Evolutionary conservation across 1,140 invertebrate genomes (phyloP).

Genomic region (Drosophila lowei): DNA sequence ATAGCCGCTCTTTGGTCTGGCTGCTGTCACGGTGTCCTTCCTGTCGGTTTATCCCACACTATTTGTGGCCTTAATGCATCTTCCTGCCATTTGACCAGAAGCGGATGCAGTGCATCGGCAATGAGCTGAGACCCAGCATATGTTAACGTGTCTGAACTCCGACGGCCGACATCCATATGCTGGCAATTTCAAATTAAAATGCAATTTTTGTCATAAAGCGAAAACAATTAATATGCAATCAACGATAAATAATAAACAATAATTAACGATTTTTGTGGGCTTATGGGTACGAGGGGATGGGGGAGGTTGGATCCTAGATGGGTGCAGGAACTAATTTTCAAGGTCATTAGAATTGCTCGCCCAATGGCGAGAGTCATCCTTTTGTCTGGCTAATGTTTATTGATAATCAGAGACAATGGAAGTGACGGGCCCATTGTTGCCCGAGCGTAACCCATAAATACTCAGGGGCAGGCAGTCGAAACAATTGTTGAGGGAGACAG

Average conservation of each 20-base stretch:
- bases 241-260: slow-evolving; percentile 66
- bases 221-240: slow-evolving; percentile 66
- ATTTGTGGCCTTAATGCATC: slow-evolving; percentile 51
- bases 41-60: slow-evolving; percentile 24
- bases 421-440: slow-evolving; percentile 42
- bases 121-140: slow-evolving; percentile 38
- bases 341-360: slow-evolving; percentile 75
- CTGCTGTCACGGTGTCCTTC: neutral
- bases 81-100: slow-evolving; percentile 44
- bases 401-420: slow-evolving; percentile 74
- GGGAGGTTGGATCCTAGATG: neutral
- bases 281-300: neutral
- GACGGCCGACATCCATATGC: slow-evolving; percentile 35
- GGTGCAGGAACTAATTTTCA: slow-evolving; percentile 82
- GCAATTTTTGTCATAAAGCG: slow-evolving; percentile 55
- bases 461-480: slow-evolving; percentile 65
- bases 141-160: slow-evolving; percentile 13
- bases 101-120: slow-evolving; percentile 52
- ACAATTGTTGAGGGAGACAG: slow-evolving; percentile 61
- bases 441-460: slow-evolving; percentile 82
- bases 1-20: no score
- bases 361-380: slow-evolving; percentile 33
- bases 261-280: slow-evolving; percentile 60
- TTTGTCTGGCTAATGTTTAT: slow-evolving; percentile 80
- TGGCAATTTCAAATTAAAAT: slow-evolving; percentile 53